Evolutionary conservation across 2,888 invertebrate species (phyloP).

Genomic region (Drepana falcataria): DNA sequence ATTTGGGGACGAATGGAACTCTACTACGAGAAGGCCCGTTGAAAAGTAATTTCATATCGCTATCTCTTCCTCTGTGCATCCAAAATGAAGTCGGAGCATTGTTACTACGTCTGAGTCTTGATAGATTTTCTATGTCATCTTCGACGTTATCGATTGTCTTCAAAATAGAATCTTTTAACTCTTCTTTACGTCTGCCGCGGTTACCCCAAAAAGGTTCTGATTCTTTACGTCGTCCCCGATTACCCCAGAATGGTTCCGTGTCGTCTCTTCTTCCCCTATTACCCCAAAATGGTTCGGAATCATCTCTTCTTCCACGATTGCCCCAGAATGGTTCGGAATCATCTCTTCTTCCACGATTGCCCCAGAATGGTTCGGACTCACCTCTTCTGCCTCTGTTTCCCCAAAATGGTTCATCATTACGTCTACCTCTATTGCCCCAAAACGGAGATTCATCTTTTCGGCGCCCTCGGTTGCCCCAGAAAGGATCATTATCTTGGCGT

Average conservation of each 20-base stretch:
- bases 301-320: slow-evolving; percentile 55
- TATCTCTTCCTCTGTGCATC: slow-evolving; percentile 43
- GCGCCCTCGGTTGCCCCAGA: slow-evolving; percentile 52
- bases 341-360: slow-evolving; percentile 51
- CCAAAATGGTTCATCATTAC: slow-evolving; percentile 57
- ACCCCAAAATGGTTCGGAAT: slow-evolving; percentile 48
- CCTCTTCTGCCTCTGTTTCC: slow-evolving; percentile 54
- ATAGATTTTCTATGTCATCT: slow-evolving; percentile 42
- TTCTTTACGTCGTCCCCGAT: slow-evolving; percentile 35
- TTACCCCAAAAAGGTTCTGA: slow-evolving; percentile 38
- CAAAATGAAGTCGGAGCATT: slow-evolving; percentile 35
- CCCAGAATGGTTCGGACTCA: slow-evolving; percentile 45
- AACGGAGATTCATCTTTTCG: slow-evolving; percentile 29
- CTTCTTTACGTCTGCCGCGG: slow-evolving; percentile 42
- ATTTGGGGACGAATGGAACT: slow-evolving; percentile 4
- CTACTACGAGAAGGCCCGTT: slow-evolving; percentile 25
- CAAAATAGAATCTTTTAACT: slow-evolving; percentile 43
- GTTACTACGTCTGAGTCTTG: slow-evolving; percentile 35
- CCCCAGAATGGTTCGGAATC: slow-evolving; percentile 67
- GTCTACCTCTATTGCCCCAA: slow-evolving; percentile 37
- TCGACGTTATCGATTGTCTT: slow-evolving; percentile 43
- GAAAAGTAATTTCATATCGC: slow-evolving; percentile 42
- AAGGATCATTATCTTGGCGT: slow-evolving; percentile 33
- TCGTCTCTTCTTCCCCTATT: slow-evolving; percentile 38
- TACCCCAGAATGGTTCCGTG: slow-evolving; percentile 36